Conservation (phyloP, 2,888 invertebrate species). For the Torymus texanus region DNA sequence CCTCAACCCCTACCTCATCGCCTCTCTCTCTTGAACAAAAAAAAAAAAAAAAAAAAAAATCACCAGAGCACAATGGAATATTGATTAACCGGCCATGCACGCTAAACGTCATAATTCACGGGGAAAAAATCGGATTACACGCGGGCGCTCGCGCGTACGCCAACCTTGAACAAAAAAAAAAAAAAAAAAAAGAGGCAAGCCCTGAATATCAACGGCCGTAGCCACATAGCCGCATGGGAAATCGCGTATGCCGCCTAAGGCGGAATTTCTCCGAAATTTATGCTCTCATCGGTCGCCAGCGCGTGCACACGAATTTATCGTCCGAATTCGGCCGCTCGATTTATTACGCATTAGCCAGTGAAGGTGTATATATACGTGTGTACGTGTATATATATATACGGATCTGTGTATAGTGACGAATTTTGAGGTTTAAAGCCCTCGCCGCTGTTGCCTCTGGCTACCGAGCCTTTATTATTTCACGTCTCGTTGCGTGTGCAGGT, state of each 20-base stretch:
- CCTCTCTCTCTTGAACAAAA: neutral
- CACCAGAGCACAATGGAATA: neutral
- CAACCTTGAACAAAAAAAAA: neutral
- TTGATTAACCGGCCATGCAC: neutral
- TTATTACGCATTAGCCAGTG: slow-evolving; percentile 26
- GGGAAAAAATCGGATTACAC: neutral
- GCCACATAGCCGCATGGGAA: slow-evolving; percentile 29
- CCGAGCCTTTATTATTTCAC: too few species aligned
- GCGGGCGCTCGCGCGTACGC: neutral
- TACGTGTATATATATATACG: neutral
- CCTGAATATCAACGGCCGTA: neutral
- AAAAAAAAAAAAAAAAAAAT: too few species aligned
- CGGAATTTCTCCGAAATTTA: slow-evolving; percentile 31
- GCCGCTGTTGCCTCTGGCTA: neutral
- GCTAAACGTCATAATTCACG: slow-evolving; percentile 6
- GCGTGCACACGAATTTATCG: slow-evolving; percentile 18
- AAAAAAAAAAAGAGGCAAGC: neutral
- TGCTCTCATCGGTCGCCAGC: neutral
- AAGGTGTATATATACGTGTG: neutral
- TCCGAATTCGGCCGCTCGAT: slow-evolving; percentile 26
- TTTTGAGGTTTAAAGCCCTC: neutral
- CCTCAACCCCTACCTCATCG: too few species aligned
- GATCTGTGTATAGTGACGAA: too few species aligned
- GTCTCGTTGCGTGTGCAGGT: too few species aligned
- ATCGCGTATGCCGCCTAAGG: slow-evolving; percentile 8